These are phyloP conservation scores for Andrena praecox DNA, from an alignment of 2,888 invertebrate genomes.

Conservation along the genomic window DNA sequence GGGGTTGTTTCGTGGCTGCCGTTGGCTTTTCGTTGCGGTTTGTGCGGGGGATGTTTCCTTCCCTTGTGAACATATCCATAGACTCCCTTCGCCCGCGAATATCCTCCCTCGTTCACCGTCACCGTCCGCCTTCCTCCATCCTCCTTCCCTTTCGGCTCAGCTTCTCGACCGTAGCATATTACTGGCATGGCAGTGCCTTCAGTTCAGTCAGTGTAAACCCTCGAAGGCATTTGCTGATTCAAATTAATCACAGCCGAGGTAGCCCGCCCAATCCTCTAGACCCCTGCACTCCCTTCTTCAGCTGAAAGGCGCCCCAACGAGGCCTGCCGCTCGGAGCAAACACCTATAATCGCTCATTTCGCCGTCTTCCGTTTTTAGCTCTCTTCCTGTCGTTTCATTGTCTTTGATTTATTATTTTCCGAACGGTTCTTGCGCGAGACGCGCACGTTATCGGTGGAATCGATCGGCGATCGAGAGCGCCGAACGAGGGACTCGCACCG, in stretches of 20 bases:
- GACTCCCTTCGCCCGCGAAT: constrained; percentile 50
- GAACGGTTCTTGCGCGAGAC: background rate
- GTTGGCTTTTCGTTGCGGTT: constrained; percentile 78
- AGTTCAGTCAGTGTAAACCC: constrained; percentile 80
- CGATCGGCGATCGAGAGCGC: background rate
- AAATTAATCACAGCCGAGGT: constrained; percentile 84
- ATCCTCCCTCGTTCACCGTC: constrained; percentile 50
- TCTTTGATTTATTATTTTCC: background rate
- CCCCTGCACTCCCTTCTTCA: constrained; percentile 7
- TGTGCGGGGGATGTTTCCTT: constrained; percentile 79
- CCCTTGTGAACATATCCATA: constrained; percentile 77
- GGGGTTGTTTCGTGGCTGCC: constrained; percentile 73
- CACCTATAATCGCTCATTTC: constrained; percentile 59
- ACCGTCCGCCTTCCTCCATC: constrained; percentile 56
- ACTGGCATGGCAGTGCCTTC: constrained; percentile 77
- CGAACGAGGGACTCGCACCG: no score
- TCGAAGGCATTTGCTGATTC: constrained; percentile 84
- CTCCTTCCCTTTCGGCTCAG: constrained; percentile 57
- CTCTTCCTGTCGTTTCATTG: background rate
- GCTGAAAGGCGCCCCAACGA: constrained; percentile 54
- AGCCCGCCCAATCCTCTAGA: constrained; percentile 61
- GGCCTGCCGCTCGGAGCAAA: constrained; percentile 43
- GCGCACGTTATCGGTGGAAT: background rate
- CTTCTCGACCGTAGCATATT: constrained; percentile 76
- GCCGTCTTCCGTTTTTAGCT: background rate